Base-by-base conservation (phyloP, 2,113 vertebrate species). In the Galeopterus variegatus region DNA sequence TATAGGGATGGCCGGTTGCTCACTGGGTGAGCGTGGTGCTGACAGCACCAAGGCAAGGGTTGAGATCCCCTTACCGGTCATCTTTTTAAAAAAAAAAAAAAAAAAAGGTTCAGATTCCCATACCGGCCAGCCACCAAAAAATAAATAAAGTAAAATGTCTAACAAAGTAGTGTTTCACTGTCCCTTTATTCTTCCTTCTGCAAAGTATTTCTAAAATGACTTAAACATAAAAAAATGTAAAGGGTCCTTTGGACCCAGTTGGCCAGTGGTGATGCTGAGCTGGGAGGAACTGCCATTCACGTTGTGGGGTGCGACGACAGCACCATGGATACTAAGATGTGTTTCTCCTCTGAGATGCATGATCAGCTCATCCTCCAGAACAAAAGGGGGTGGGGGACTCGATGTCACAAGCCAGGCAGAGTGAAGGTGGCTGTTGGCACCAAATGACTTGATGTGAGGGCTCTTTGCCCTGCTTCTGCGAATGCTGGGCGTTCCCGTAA, bases 211-310 rank as follows among this genome's bases (percentile, higher is more conserved):
- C 70, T 67, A 21, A 85, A 45, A 56, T 26, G 50, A n/a, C 28
- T n/a, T 48, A 56, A n/a, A 58, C 13, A 9, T 21, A 62, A 73
- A 81, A 81, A 54, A 60, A 62, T 5, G 21, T 14, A 24, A 45
- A 64, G 24, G 5, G 56, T 52, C 45, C 56, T 60, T 13, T 41
- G 23, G 56, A 31, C 33, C 17, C 45, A 64, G 33, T 13, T 0
- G 2, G 24, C 12, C 75, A 5, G 45, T 13, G 45, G 24, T 12
- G 2, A 17, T 8, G n/a, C 18, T 13, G n/a, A 36, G 19, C 28
- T 28, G 23, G 15, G 13, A n/a, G 72, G 26, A 1, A 11, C 0
- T 28, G 31, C 14, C 8, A 3, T 12, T 21, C 5, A 11, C 10
- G 36, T 12, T 60, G 19, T 67, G 24, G 56, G 11, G 5, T 26